Percentiles rank a stretch among this genome's conserved stretches.
Conservation (phyloP, 2,888 invertebrate genomes). For the Cheilosia vulpina region DNA sequence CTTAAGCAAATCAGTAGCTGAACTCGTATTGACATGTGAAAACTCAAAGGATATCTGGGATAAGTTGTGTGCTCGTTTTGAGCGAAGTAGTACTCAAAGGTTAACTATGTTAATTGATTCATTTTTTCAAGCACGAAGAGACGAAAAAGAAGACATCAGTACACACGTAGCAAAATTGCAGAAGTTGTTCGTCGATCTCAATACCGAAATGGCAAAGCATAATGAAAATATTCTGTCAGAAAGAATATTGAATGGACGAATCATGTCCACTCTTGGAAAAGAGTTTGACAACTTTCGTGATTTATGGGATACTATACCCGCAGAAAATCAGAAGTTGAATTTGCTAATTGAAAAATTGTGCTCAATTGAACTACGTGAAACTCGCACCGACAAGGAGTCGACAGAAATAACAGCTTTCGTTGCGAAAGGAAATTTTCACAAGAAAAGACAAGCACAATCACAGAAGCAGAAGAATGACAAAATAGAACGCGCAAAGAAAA, state of each 20-base stretch:
- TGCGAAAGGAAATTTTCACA: constrained; percentile 15
- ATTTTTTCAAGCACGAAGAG: constrained; percentile 4
- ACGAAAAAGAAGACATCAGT: constrained; percentile 26
- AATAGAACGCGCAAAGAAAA: constrained; percentile 23
- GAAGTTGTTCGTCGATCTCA: constrained; percentile 22
- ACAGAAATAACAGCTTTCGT: constrained; percentile 24
- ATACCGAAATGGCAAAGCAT: constrained; percentile 14
- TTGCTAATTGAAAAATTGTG: constrained; percentile 28
- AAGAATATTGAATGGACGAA: constrained; percentile 18
- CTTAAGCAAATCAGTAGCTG: constrained; percentile 28
- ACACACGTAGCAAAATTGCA: constrained; percentile 25
- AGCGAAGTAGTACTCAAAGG: constrained; percentile 26
- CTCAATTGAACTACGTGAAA: constrained; percentile 27
- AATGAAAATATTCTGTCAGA: constrained; percentile 33
- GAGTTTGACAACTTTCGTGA: constrained; percentile 19
- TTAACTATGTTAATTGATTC: constrained; percentile 27
- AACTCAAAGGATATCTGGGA: constrained; percentile 5
- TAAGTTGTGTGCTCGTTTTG: constrained; percentile 23
- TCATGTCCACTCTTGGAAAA: constrained; percentile 34
- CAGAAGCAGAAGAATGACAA: constrained; percentile 1
- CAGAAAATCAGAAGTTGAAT: constrained; percentile 23
- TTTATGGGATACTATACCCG: constrained; percentile 24
- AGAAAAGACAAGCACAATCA: constrained; percentile 24
- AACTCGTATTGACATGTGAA: constrained; percentile 27
- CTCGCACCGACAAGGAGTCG: background rate